Base-by-base conservation (phyloP, 2,113 vertebrate species). In the Oplegnathus fasciatus region DNA sequence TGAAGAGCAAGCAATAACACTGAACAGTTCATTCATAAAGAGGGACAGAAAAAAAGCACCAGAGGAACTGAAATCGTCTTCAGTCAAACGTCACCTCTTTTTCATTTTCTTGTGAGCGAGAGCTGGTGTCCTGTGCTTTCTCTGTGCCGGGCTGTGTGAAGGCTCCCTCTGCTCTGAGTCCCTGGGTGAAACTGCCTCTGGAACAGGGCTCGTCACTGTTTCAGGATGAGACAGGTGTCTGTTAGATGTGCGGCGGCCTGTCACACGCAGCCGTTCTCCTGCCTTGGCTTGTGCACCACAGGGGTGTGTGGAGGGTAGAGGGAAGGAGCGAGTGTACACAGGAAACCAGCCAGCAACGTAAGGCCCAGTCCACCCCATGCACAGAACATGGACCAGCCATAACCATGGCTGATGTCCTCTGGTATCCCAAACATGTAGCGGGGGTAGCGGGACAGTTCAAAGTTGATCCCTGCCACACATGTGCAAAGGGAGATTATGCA, bases 401-500 rank as follows among this genome's bases (percentile, higher is more conserved):
- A 99, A 84, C 98, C 98, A 1, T 99, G 98, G 90, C 98, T 97
- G 96, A 99, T 98, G 96, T 99, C 98, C 54, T 99, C 98, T 0
- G 98, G 98, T 66, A 99, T 97, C 88, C 98, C 97, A 0, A 98
- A 99, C 95, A 99, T 96, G 96, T 98, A 97, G 87, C 98, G 98
- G 2, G 98, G 98, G 77, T 98, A 98, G 78, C 98, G 98, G 26
- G 98, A 99, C 37, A 99, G 96, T 96, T 99, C 97, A 64, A 99
- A 99, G 96, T 99, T 99, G 96, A 99, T 99, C 90, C 98, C 98
- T 14, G 98, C 98, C 93, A 99, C 98, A 17, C 98, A 99, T 34
- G 98, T 99, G 94, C 98, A 99, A 93, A 99, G 97, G 93, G 98
- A 99, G 92, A 99, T 99, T 92, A 99, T 99, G 95, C 98, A 99